Percentiles rank a stretch among this genome's conserved stretches.
These are phyloP conservation scores for Lottia scabra DNA, from an alignment of 2,888 invertebrate species.

Conservation along the genomic window DNA sequence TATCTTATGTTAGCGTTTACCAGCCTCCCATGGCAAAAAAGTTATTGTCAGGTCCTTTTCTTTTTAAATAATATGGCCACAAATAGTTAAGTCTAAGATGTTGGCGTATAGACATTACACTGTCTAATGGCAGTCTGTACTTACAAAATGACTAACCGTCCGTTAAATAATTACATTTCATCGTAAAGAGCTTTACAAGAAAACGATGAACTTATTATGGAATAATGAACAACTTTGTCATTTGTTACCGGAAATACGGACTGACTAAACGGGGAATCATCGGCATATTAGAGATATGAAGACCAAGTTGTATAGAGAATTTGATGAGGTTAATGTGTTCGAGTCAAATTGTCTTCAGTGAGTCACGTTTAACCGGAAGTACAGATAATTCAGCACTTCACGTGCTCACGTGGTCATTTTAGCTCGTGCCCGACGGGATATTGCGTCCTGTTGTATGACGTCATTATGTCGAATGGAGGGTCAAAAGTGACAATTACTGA, in stretches of 20 bases:
- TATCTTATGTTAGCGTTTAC: no score
- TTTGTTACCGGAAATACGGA: neutral
- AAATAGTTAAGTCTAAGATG: no score
- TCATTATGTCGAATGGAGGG: neutral
- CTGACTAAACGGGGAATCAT: neutral
- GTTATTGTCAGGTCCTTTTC: no score
- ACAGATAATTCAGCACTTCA: neutral
- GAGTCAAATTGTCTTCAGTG: neutral
- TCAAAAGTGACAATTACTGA: neutral
- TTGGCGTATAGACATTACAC: no score
- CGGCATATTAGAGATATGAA: no score
- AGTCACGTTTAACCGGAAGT: neutral
- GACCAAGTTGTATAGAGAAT: no score
- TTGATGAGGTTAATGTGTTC: neutral
- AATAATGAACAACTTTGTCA: neutral
- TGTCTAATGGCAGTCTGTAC: no score
- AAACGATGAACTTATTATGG: neutral
- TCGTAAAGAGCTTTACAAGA: neutral
- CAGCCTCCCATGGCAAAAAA: no score
- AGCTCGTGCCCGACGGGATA: constrained; percentile 3
- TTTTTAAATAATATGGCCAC: no score
- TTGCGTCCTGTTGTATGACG: neutral
- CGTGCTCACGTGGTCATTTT: neutral
- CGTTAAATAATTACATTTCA: no score
- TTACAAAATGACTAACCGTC: no score